These are phyloP conservation scores for Sipha maydis DNA, from an alignment of 2,888 invertebrate genomes.

Conservation along the genomic window DNA sequence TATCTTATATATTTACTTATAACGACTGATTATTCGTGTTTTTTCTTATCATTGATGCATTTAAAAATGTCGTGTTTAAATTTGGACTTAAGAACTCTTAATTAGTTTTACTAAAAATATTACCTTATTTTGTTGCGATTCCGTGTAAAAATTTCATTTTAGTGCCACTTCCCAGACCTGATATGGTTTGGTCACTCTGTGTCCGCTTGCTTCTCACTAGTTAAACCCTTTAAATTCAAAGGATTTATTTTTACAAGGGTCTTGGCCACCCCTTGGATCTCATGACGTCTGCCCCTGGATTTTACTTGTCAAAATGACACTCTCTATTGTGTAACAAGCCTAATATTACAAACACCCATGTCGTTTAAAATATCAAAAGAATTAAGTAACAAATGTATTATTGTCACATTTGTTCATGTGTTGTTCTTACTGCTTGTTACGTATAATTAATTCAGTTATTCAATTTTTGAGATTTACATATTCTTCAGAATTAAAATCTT, in stretches of 20 bases:
- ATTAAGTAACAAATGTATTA: constrained; percentile 8
- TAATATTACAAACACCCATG: constrained; percentile 4
- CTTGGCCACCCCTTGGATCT: constrained; percentile 1
- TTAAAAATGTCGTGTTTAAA: background rate
- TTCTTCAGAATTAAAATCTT: background rate
- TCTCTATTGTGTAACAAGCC: constrained; percentile 7
- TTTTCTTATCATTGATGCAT: background rate
- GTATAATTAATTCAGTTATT: background rate
- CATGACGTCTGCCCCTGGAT: constrained; percentile 54
- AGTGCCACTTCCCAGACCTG: constrained; percentile 25
- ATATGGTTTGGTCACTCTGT: background rate
- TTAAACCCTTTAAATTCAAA: constrained; percentile 48
- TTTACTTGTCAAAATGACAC: constrained; percentile 54
- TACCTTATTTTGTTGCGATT: constrained; percentile 20
- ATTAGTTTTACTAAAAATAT: constrained; percentile 49
- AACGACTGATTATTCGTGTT: background rate
- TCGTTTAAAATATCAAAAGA: constrained; percentile 29
- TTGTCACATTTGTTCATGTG: background rate
- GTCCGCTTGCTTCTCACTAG: background rate
- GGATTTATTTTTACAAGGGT: constrained; percentile 61
- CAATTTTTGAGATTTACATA: background rate
- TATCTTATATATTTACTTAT: background rate
- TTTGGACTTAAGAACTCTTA: background rate
- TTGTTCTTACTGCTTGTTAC: background rate
- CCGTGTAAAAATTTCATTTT: constrained; percentile 44